A percentile compares a stretch with the other conserved stretches of the same genome.
These are phyloP conservation scores for Siphlonurus alternatus DNA, from an alignment of 2,888 invertebrate genomes.

Conservation along the genomic window DNA sequence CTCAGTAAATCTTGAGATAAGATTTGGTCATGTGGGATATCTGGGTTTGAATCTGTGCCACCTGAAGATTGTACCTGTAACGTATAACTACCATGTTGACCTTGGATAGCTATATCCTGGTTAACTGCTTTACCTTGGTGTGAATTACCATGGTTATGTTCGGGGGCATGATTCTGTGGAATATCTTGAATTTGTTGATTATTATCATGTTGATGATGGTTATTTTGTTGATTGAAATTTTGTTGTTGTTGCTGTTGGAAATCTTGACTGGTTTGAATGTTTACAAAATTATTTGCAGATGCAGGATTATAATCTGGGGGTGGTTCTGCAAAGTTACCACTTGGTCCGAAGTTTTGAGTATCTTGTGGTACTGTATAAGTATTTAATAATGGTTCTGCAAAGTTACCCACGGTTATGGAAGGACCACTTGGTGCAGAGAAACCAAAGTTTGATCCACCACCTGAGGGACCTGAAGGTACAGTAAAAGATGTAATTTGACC, in stretches of 20 bases:
- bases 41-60: conserved; percentile 26
- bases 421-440: neutral
- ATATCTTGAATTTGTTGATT: neutral
- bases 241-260: neutral
- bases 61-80: conserved; percentile 60
- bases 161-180: neutral
- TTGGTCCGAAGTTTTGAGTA: conserved; percentile 1
- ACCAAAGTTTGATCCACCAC: neutral
- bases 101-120: conserved; percentile 33
- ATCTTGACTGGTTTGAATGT: neutral
- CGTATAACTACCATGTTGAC: conserved; percentile 43
- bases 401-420: neutral
- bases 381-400: neutral
- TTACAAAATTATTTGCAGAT: too few relatives aligned
- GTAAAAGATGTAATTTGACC: neutral
- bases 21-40: conserved; percentile 53
- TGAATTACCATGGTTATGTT: neutral
- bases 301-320: neutral
- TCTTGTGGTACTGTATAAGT: neutral
- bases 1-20: conserved; percentile 62
- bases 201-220: neutral
- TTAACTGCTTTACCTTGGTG: conserved; percentile 4
- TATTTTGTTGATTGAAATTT: neutral
- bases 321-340: neutral
- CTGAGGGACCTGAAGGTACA: neutral